Evolutionary conservation across 2,113 vertebrate genomes (phyloP), one percentile per base, ranked within the genome.

Genomic region (Uria aalge): DNA sequence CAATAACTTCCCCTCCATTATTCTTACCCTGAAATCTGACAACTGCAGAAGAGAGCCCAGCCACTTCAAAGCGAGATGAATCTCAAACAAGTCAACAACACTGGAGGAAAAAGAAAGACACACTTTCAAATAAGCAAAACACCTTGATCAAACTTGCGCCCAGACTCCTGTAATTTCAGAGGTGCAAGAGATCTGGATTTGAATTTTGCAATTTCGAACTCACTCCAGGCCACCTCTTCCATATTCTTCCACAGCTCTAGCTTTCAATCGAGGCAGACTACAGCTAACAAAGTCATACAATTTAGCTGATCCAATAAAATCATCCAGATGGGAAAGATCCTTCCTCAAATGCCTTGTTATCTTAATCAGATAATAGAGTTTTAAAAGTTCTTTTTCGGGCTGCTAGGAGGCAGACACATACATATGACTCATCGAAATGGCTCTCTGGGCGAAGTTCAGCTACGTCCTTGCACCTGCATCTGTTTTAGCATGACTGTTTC

Each of bases 271-370:
- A 90, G 29, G 71, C 50, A 85, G 45, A 67, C 38, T 72, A 64
- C 12, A 36, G 85, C 87, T 89, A 92, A 85, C 45, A 20, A 41
- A 82, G 71, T 62, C 92, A 88, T 57, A 85, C 68, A 71, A 45
- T 82, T 94, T 72, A 91, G 57, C 40, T 89, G 80, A 96, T 85
- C 69, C 92, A 94, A 87, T 94, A 94, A 95, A 90, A 82, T 45
- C 3, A 85, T 80, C 43, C 76, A 95, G 83, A 95, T 11, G 14
- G 45, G 60, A 94, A 95, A 82, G 86, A 91, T 94, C 80, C 77
- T 89, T 91, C 62, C 80, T 91, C 69, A 86, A 95, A 90, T 85
- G 84, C 57, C 79, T 96, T 81, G 86, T 94, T 95, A 94, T 79
- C 88, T 92, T 87, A 93, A 96, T 91, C 72, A 94, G 64, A 91